These are phyloP conservation scores for Cromileptes altivelis DNA, from an alignment of 2,113 vertebrate species.

Conservation along the genomic window DNA sequence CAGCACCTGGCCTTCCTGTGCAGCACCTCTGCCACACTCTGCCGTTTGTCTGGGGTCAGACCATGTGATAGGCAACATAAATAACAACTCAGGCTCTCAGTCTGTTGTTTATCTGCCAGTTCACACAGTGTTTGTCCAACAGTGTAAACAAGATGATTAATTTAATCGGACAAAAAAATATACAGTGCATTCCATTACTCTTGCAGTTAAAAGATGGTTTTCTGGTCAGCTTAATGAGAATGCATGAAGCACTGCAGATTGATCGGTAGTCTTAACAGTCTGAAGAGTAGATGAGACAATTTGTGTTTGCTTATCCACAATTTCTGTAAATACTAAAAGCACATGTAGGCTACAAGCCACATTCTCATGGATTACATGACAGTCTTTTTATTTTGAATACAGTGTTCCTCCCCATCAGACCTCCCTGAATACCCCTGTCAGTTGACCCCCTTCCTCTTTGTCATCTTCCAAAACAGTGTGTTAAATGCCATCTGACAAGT, in stretches of 20 bases:
- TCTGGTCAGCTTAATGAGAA: neutral
- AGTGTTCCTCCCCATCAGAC: constrained; percentile 23
- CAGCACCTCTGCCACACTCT: neutral
- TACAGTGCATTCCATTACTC: neutral
- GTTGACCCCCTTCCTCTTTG: constrained; percentile 25
- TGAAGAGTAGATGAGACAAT: neutral
- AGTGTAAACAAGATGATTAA: neutral
- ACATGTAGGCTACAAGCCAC: neutral
- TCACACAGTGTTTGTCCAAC: neutral
- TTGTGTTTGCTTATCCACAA: neutral
- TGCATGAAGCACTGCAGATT: neutral
- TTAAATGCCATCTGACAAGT: constrained; percentile 66
- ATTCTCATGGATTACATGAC: neutral
- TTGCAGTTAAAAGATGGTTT: neutral
- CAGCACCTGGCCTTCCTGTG: neutral
- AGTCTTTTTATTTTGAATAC: constrained; percentile 4
- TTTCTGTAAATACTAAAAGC: neutral
- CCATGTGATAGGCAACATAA: neutral
- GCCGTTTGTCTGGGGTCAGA: too few species aligned
- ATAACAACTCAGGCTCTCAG: neutral
- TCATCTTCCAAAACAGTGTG: constrained; percentile 59
- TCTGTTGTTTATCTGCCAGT: neutral
- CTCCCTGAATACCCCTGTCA: constrained; percentile 18
- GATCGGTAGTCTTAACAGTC: neutral
- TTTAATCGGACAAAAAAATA: neutral